Evolutionary conservation across 1,140 invertebrate genomes (phyloP), one percentile per base, ranked within the genome.

Genomic region (Heterodera carotae): DNA sequence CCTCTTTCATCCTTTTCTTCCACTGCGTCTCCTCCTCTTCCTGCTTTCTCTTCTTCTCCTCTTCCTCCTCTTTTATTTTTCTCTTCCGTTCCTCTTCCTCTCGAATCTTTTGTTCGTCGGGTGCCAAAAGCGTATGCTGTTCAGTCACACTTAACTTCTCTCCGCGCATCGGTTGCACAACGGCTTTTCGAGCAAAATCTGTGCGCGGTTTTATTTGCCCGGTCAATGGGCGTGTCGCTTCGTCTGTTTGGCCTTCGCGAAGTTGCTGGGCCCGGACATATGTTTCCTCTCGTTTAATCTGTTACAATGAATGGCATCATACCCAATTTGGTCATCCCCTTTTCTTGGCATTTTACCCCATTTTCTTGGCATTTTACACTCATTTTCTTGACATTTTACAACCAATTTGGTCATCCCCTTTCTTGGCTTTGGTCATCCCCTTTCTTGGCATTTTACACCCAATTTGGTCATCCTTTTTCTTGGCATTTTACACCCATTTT

Each of bases 141-240:
- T 79, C 77, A 1, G 31, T 39, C 36, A 80, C 70, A 31, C 71
- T 72, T 62, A 66, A 53, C 39, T 81, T 81, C 59, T 83, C 82
- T 39, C 73, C 18, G 56, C 79, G 80, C 56, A 79, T 67, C 34
- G 83, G 79, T 60, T 84, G 84, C 43, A 84, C 80, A 15, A 84
- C 82, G 2, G 83, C 81, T 74, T 84, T 84, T 31, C 76, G 76
- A 2, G 83, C 83, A 74, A 84, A 84, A 70, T 86, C 83, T 0
- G 81, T 84, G 2, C 66, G 43, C 31, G 83, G 82, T 56, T 84
- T 80, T 15, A 48, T 39, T 10, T 82, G 36, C 22, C 69, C 77
- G 7, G 72, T 25, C 27, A 66, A 25, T 27, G 62, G 62, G 6
- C 53, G 22, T 33, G 56, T 36, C 25, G 75, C 34, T 80, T 81